Base-by-base conservation (phyloP, 2,113 vertebrate species). In the Chloropsis hardwickii region DNA sequence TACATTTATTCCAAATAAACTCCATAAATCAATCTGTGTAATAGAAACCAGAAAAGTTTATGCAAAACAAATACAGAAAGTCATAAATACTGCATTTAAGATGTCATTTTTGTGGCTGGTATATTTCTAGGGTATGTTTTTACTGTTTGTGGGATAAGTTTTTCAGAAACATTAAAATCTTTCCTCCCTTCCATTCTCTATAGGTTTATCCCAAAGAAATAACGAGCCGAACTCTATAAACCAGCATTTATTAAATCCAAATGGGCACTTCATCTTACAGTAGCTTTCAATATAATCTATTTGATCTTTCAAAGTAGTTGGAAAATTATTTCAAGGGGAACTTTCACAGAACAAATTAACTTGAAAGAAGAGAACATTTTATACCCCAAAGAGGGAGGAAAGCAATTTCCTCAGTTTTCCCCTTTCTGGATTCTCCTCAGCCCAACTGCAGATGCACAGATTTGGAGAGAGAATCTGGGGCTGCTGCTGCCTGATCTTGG, bases 351-450 rank as follows among this genome's bases (percentile, higher is more conserved):
- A 72, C 91, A 96, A 96, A 86, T 92, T 93, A 80, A 96, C 81
- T 94, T 91, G 92, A 95, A 96, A 96, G 93, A 88, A 60, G 92
- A 95, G 92, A 97, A 76, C 90, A 48, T 48, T 96, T 81, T 76
- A 73, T 84, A 69, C 67, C 81, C 93, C 81, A 87, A 96, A 95
- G 93, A 96, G 74, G 29, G 96, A 92, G 79, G 56, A 84, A 92
- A 91, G 76, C 92, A 82, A 90, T 93, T 90, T 94, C 96, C 94
- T 95, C 47, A 24, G 82, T 67, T 89, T 71, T 94, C 89, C 83
- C 77, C 76, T 44, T 76, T 74, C 91, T 89, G 78, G 86, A 92
- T 89, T 84, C 81, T 81, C 73, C 73, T 64, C 33, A 67, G 77
- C 94, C 83, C 5, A 3, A 60, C 5, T 81, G 86, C 83, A 91